These are phyloP conservation scores for Chauna torquata DNA, from an alignment of 2,113 vertebrate species.

Conservation along the genomic window DNA sequence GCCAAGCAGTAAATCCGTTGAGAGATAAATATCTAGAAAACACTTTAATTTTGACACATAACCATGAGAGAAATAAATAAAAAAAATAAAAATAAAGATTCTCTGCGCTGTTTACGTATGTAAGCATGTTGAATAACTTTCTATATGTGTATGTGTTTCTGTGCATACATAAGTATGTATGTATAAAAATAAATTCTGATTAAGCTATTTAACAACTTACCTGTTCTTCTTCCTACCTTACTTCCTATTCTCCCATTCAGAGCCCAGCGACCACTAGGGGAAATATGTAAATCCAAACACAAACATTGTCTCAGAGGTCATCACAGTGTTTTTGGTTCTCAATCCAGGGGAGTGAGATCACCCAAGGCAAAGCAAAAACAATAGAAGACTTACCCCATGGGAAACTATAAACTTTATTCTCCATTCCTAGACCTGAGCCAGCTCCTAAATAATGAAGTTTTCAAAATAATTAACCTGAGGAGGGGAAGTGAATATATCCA, in stretches of 20 bases:
- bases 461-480: neutral
- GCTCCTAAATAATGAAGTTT: neutral
- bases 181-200: neutral
- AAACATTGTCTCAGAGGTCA: neutral
- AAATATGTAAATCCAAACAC: neutral
- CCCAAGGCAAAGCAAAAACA: neutral
- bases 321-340: neutral
- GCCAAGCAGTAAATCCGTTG: neutral
- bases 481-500: neutral
- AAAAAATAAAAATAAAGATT: neutral
- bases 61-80: neutral
- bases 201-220: neutral
- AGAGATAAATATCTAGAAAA: neutral
- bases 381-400: neutral
- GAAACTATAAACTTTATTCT: neutral
- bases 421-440: neutral
- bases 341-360: neutral
- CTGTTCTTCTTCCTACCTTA: neutral
- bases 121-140: neutral
- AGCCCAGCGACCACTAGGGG: neutral
- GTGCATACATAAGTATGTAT: too few species aligned
- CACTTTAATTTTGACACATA: neutral
- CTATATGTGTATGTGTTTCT: accelerated
- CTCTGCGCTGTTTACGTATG: neutral
- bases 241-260: neutral